These are phyloP conservation scores for Nasonia vitripennis DNA, from an alignment of 1,140 invertebrate genomes.

Conservation along the genomic window DNA sequence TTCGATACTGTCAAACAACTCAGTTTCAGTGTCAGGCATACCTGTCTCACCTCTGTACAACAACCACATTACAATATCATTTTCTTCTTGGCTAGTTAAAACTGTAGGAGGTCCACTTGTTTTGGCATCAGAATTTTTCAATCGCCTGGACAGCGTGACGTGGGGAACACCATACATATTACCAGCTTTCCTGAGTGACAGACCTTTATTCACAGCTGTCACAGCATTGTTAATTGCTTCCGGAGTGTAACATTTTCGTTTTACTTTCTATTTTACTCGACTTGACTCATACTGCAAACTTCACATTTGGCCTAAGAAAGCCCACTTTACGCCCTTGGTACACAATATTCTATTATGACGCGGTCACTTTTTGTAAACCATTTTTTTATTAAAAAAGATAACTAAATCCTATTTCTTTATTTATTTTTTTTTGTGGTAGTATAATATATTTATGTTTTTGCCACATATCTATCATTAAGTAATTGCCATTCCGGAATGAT, in stretches of 20 bases:
- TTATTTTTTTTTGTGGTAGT: too few relatives aligned
- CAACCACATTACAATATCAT: slow-evolving; percentile 63
- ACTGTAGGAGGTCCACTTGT: slow-evolving; percentile 60
- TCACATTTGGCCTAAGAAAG: too few relatives aligned
- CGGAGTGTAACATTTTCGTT: neutral
- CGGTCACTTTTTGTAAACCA: too few relatives aligned
- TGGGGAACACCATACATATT: neutral
- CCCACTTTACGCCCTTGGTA: too few relatives aligned
- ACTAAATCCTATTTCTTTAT: too few relatives aligned
- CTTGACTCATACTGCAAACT: too few relatives aligned
- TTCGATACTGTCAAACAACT: slow-evolving; percentile 64
- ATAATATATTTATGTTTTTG: too few relatives aligned
- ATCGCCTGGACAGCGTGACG: neutral
- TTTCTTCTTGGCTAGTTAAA: slow-evolving; percentile 61
- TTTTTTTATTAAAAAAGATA: too few relatives aligned
- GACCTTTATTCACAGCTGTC: neutral
- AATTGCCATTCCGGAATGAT: too few relatives aligned
- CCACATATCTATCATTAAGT: too few relatives aligned
- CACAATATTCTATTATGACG: too few relatives aligned
- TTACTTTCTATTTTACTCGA: neutral
- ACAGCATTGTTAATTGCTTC: neutral
- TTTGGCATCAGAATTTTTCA: neutral
- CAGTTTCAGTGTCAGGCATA: slow-evolving; percentile 62
- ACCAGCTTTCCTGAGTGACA: neutral
- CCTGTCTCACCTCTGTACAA: slow-evolving; percentile 59